A percentile compares a stretch with the other conserved stretches of the same genome.
These are phyloP conservation scores for Clostera curtula DNA, from an alignment of 2,888 invertebrate genomes.

Conservation along the genomic window DNA sequence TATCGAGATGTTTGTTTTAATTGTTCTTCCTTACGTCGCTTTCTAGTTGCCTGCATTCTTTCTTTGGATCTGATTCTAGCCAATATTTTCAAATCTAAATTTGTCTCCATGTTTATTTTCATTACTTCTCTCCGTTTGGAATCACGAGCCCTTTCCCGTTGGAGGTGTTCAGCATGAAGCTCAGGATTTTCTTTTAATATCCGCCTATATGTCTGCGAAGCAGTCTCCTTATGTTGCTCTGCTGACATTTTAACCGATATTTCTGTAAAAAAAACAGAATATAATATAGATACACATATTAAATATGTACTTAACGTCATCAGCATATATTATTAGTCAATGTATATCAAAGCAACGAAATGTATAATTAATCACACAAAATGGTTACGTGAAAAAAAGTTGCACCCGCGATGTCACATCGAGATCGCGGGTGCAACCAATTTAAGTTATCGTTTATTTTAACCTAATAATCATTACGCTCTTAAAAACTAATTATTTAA, in stretches of 20 bases:
- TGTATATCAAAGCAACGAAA: slow-evolving; percentile 4
- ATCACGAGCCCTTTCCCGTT: slow-evolving; percentile 15
- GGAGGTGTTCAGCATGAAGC: slow-evolving; percentile 13
- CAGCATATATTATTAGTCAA: slow-evolving; percentile 5
- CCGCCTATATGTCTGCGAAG: slow-evolving; percentile 17
- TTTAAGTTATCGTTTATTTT: slow-evolving; percentile 9
- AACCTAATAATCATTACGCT: slow-evolving; percentile 6
- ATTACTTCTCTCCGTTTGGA: slow-evolving; percentile 16
- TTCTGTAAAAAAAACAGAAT: slow-evolving; percentile 10
- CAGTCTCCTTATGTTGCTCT: slow-evolving; percentile 13
- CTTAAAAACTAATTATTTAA: slow-evolving; percentile 5
- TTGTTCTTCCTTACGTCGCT: slow-evolving; percentile 14
- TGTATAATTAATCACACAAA: slow-evolving; percentile 7
- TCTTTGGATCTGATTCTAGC: slow-evolving; percentile 16
- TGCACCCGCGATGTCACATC: slow-evolving; percentile 9
- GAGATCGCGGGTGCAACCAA: slow-evolving; percentile 9
- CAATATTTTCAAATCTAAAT: slow-evolving; percentile 14
- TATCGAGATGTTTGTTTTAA: slow-evolving; percentile 6
- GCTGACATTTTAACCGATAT: slow-evolving; percentile 11
- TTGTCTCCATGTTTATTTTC: slow-evolving; percentile 14
- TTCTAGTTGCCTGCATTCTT: slow-evolving; percentile 17
- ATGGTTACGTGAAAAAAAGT: slow-evolving; percentile 8
- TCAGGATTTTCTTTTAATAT: slow-evolving; percentile 17
- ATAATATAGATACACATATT: slow-evolving; percentile 9
- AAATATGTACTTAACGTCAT: slow-evolving; percentile 8